Conservation (phyloP, 2,797 vertebrate genomes). For the Pipistrellus kuhlii region DNA sequence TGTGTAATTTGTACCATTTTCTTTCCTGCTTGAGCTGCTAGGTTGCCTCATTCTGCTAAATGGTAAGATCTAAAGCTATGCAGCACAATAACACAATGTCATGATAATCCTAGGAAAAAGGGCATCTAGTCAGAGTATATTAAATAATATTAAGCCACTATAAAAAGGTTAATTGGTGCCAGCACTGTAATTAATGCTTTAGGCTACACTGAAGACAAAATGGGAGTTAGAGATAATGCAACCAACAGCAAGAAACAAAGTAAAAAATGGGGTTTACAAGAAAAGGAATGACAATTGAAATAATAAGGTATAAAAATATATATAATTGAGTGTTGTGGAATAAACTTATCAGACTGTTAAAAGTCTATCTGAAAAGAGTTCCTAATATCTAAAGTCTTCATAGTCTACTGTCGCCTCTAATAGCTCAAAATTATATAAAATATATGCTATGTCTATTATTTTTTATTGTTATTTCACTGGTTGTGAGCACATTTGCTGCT, state of each 20-base stretch:
- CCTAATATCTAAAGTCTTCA: not conserved
- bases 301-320: not conserved
- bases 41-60: not conserved
- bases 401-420: not conserved
- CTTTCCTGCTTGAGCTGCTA: not conserved
- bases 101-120: not conserved
- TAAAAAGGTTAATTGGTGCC: not conserved
- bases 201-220: not conserved
- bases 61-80: not conserved
- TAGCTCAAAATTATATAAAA: not conserved
- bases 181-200: conserved; percentile 14
- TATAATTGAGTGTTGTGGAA: not conserved
- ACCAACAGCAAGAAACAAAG: not conserved
- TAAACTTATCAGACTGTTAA: not conserved
- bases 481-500: not conserved
- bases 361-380: not conserved
- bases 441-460: not conserved
- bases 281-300: conserved; percentile 24
- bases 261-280: not conserved
- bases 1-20: not conserved
- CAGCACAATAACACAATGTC: not conserved
- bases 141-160: not conserved
- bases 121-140: not conserved
- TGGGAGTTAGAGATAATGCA: not conserved
- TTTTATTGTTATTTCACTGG: not conserved